Percentiles rank a stretch among this genome's conserved stretches.
phyloP scores from a whole-genome alignment of 2,797 vertebrate genomes.

The Kryptolebias ocellatus region DNA sequence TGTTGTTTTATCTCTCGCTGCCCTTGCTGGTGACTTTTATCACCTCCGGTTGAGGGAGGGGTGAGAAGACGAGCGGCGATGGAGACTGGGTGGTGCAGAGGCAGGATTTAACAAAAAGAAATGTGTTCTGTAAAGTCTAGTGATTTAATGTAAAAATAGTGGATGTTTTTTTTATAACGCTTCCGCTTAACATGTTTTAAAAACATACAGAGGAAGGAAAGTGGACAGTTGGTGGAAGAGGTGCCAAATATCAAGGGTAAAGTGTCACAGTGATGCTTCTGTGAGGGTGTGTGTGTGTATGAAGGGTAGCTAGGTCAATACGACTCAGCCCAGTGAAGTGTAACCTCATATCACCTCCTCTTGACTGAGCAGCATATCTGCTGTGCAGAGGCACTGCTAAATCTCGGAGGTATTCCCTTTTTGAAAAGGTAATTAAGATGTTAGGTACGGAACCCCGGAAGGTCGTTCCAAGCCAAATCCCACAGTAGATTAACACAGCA shows the following conservation, averaged over 20 bases:
- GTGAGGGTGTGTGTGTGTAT: conserved; percentile 7
- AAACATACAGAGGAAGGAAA: background rate
- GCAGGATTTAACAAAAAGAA: conserved; percentile 14
- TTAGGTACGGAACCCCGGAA: conserved; percentile 65
- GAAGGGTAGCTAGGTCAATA: conserved; percentile 59
- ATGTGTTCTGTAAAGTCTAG: conserved; percentile 28
- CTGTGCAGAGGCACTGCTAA: conserved; percentile 51
- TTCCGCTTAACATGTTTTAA: background rate
- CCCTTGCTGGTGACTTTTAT: conserved; percentile 63
- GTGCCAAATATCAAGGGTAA: conserved; percentile 52
- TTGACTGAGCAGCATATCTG: conserved; percentile 64
- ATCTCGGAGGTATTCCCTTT: conserved; percentile 71
- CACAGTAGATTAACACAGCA: conserved; percentile 68
- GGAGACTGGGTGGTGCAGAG: conserved; percentile 14
- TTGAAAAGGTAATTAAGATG: conserved; percentile 76
- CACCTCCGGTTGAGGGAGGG: conserved; percentile 28
- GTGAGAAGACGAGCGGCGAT: conserved; percentile 23
- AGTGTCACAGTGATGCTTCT: conserved; percentile 48
- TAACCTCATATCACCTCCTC: conserved; percentile 69
- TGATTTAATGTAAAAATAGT: conserved; percentile 5
- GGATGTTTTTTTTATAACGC: conserved; percentile 16
- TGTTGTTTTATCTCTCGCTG: conserved; percentile 55
- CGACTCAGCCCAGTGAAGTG: conserved; percentile 65
- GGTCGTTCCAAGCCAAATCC: conserved; percentile 74
- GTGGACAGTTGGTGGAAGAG: conserved; percentile 21